Percentiles rank a stretch among this genome's conserved stretches.
Evolutionary conservation across 1,140 invertebrate species (phyloP).

Genomic region (Panagrolaimus sp.): DNA sequence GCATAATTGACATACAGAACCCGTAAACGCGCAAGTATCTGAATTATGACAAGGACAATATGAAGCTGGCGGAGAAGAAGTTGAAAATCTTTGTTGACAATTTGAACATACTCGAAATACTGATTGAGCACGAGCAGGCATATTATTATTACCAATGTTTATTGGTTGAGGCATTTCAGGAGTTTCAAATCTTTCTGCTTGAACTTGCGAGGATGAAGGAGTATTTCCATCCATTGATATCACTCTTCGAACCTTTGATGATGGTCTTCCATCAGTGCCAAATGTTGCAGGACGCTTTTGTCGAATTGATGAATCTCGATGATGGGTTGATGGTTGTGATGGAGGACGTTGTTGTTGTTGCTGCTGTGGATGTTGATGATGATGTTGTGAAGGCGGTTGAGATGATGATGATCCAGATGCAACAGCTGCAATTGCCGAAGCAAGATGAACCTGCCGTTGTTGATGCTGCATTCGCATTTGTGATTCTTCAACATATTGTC

Average conservation of each 20-base stretch:
- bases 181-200: too few species aligned
- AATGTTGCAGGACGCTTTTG: not conserved
- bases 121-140: too few species aligned
- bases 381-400: not conserved
- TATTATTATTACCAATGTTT: too few species aligned
- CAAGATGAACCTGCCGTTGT: not conserved
- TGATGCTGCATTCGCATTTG: too few species aligned
- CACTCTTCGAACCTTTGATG: slow-evolving; percentile 1
- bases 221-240: not conserved
- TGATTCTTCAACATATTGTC: too few species aligned
- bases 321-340: not conserved
- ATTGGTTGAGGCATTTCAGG: too few species aligned
- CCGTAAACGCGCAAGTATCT: too few species aligned
- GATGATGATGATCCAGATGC: not conserved
- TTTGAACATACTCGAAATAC: too few species aligned
- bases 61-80: too few species aligned
- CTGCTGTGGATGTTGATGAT: not conserved
- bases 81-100: too few species aligned
- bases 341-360: not conserved
- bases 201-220: not conserved
- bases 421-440: not conserved
- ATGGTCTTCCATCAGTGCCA: not conserved
- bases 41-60: too few species aligned
- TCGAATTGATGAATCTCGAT: not conserved
- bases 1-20: too few species aligned